These are phyloP conservation scores for Lepidochrysops patricia DNA, from an alignment of 2,888 invertebrate species.

Conservation along the genomic window DNA sequence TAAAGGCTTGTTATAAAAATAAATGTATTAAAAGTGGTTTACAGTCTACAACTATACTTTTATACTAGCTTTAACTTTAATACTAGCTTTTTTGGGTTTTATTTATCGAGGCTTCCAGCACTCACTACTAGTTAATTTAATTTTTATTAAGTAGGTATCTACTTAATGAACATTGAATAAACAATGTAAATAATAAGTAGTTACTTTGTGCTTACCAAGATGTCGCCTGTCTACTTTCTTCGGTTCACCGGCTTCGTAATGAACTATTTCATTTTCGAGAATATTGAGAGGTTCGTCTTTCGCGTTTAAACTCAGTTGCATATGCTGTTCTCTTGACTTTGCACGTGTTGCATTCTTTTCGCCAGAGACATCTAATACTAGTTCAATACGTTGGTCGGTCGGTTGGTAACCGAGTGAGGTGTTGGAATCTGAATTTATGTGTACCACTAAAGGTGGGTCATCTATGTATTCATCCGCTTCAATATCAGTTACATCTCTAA, in stretches of 20 bases:
- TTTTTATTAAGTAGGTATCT: too few relatives aligned
- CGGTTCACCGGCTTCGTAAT: not conserved
- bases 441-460: slow-evolving; percentile 2
- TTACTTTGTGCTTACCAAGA: not conserved
- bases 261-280: not conserved
- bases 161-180: too few relatives aligned
- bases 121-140: too few relatives aligned
- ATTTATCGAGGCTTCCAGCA: too few relatives aligned
- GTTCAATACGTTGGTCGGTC: not conserved
- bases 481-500: slow-evolving; percentile 32
- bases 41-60: too few relatives aligned
- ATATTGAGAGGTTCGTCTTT: not conserved
- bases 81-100: too few relatives aligned
- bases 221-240: not conserved
- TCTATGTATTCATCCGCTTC: slow-evolving; percentile 19
- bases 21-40: too few relatives aligned
- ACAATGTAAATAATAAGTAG: too few relatives aligned
- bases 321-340: not conserved
- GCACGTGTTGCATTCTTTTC: not conserved
- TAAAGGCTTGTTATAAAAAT: too few relatives aligned
- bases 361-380: not conserved
- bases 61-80: too few relatives aligned
- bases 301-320: not conserved
- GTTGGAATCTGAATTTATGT: not conserved
- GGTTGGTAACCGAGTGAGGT: not conserved